Conservation (phyloP, 2,113 vertebrate species). For the Brienomyrus longianalis region DNA sequence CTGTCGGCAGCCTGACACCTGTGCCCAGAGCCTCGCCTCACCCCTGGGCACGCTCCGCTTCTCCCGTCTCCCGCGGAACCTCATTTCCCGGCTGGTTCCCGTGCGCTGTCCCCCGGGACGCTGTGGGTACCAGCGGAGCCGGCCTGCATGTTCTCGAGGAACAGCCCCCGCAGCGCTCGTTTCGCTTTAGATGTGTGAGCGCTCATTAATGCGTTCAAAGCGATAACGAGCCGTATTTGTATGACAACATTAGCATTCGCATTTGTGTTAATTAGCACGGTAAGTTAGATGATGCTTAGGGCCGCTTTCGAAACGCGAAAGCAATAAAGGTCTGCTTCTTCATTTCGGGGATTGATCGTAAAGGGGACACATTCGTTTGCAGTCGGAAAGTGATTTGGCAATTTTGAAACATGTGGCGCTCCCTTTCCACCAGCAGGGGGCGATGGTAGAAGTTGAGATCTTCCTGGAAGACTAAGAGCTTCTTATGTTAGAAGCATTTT, state of each 20-base stretch:
- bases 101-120: not conserved
- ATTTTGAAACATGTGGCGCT: not conserved
- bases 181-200: not conserved
- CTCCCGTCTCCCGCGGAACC: not conserved
- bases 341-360: not conserved
- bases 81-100: not conserved
- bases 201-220: not conserved
- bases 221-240: not conserved
- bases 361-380: not conserved
- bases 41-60: not conserved
- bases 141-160: not conserved
- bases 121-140: not conserved
- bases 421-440: not conserved
- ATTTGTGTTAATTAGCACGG: not conserved
- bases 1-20: not conserved
- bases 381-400: not conserved
- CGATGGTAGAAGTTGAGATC: not conserved
- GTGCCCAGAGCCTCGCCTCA: not conserved
- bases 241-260: not conserved
- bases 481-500: not conserved
- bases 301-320: not conserved
- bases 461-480: not conserved
- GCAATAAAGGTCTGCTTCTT: not conserved
- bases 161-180: not conserved
- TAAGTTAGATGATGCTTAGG: not conserved